phyloP scores from a whole-genome alignment of 2,797 vertebrate species.

The Hypotaenidia philippensis region DNA sequence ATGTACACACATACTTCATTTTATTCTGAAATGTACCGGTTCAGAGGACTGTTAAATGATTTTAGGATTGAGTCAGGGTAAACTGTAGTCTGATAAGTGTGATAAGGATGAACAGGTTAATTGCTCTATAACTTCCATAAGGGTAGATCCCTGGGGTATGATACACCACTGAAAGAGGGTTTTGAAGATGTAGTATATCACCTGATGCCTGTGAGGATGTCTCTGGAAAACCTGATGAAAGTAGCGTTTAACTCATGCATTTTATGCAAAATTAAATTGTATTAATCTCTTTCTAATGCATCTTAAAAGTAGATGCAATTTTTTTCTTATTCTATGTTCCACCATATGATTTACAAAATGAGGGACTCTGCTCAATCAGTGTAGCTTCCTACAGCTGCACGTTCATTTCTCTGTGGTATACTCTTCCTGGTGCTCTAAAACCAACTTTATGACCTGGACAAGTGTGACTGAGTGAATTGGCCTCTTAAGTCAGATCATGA shows the following conservation, averaged over 20 bases:
- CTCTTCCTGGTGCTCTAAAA: not conserved
- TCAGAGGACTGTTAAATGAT: not conserved
- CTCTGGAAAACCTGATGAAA: slow-evolving; percentile 27
- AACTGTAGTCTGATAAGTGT: not conserved
- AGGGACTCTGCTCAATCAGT: not conserved
- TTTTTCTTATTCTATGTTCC: not conserved
- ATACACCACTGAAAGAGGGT: not conserved
- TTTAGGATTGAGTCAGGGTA: not conserved
- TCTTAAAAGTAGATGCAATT: not conserved
- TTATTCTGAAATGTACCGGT: not conserved
- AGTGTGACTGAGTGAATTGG: not conserved
- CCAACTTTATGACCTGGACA: not conserved
- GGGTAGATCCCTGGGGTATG: not conserved
- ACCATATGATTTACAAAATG: not conserved
- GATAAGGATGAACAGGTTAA: not conserved
- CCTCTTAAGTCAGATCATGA: not conserved
- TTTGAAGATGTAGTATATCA: slow-evolving; percentile 26
- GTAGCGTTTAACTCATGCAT: not conserved
- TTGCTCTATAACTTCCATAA: not conserved
- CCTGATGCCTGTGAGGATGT: not conserved
- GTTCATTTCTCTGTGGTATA: not conserved
- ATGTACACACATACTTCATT: not conserved
- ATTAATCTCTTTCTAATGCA: not conserved
- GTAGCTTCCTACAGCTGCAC: not conserved
- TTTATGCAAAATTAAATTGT: slow-evolving; percentile 8